phyloP scores from a whole-genome alignment of 2,113 vertebrate genomes.

The Uria lomvia region DNA sequence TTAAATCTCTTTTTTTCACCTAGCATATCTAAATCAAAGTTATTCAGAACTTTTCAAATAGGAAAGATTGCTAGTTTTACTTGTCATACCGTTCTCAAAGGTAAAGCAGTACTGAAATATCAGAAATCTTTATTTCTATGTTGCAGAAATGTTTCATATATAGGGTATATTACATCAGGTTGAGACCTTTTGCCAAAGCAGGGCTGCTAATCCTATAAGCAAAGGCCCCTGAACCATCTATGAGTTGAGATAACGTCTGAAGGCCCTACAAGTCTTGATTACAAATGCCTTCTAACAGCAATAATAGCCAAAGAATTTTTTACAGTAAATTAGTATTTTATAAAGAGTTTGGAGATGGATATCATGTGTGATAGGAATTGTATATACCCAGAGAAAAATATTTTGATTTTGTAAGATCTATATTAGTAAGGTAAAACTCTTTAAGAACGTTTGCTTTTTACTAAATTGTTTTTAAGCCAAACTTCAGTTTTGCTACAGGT shows the following conservation, averaged over 20 bases:
- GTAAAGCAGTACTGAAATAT: not conserved
- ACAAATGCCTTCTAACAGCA: not conserved
- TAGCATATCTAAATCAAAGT: not conserved
- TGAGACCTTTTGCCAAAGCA: not conserved
- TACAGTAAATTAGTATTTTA: not conserved
- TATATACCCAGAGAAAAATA: not conserved
- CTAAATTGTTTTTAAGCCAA: not conserved
- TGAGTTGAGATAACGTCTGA: not conserved
- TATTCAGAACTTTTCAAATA: not conserved
- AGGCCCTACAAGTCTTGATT: not conserved
- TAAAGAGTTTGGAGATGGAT: not conserved
- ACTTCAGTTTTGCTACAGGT: not conserved
- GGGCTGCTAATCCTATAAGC: not conserved
- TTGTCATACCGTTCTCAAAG: not conserved
- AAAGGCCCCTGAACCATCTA: not conserved
- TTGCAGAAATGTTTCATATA: not conserved
- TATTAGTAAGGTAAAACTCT: not conserved
- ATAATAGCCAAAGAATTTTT: not conserved
- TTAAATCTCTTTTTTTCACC: not conserved
- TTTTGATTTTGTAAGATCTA: not conserved
- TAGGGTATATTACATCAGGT: not conserved
- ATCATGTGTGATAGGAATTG: not conserved
- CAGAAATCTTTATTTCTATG: not conserved
- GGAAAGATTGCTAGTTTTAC: not conserved
- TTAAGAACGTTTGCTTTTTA: not conserved